A percentile compares a stretch with the other conserved stretches of the same genome.
Conservation (phyloP, 2,113 vertebrate genomes). For the Rattus rattus region DNA sequence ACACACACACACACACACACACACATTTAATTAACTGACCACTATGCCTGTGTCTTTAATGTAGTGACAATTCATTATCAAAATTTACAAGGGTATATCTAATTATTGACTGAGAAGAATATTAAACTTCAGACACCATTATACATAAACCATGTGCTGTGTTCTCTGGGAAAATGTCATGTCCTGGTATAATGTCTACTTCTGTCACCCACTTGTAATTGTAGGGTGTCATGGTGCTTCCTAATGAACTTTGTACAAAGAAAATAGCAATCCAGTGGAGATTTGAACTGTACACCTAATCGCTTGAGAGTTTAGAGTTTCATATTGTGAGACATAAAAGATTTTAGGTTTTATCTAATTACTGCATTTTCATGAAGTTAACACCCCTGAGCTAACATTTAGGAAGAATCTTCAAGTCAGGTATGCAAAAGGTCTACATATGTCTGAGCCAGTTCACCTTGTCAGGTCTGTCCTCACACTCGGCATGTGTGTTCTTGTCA, state of each 20-base stretch:
- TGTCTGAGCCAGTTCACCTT: background rate
- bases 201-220: background rate
- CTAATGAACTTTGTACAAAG: background rate
- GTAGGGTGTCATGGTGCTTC: background rate
- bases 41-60: background rate
- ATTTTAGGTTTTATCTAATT: background rate
- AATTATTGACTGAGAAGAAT: slow-evolving; percentile 22
- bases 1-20: too few relatives aligned
- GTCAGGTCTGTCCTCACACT: background rate
- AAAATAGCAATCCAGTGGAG: background rate
- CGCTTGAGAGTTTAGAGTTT: slow-evolving; percentile 35
- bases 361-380: background rate
- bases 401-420: background rate
- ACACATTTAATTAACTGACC: too few relatives aligned
- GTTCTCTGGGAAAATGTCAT: background rate
- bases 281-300: background rate
- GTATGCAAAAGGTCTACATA: background rate
- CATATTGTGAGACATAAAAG: background rate
- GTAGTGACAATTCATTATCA: background rate
- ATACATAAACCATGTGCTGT: background rate
- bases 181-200: background rate
- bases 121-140: background rate
- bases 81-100: background rate
- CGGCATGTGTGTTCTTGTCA: background rate
- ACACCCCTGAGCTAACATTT: background rate